Evolutionary conservation across 2,888 invertebrate genomes (phyloP).

Genomic region (Morpho helenor): DNA sequence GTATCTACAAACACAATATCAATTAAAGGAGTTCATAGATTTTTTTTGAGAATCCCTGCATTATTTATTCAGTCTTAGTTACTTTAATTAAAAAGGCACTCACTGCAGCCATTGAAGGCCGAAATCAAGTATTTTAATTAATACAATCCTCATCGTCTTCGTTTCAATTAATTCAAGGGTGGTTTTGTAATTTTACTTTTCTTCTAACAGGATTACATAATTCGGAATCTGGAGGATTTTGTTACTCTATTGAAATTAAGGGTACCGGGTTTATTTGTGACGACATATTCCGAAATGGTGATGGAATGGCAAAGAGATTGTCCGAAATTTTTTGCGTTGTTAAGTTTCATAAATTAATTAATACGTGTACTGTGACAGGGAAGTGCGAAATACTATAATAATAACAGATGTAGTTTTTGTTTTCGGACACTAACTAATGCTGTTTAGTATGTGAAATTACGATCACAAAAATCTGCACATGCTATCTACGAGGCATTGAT

Average conservation of each 20-base stretch:
- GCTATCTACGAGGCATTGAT: no score
- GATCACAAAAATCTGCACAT: no score
- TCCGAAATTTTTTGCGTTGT: no score
- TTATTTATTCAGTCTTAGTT: constrained; percentile 34
- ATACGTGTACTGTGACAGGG: no score
- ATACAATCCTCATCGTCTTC: constrained; percentile 37
- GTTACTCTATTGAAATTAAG: neutral
- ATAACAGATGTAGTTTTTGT: no score
- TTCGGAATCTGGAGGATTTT: constrained; percentile 10
- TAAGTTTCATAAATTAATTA: no score
- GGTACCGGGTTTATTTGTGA: neutral
- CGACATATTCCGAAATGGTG: constrained; percentile 31
- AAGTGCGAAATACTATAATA: no score
- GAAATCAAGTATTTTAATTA: constrained; percentile 43
- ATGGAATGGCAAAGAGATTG: no score
- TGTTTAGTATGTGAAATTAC: no score
- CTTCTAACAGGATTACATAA: constrained; percentile 21
- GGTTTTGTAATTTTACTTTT: constrained; percentile 23
- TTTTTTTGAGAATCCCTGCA: constrained; percentile 18
- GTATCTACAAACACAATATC: constrained; percentile 5
- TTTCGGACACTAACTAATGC: no score
- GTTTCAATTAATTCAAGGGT: constrained; percentile 36
- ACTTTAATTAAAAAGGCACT: constrained; percentile 36
- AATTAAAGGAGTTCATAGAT: constrained; percentile 12
- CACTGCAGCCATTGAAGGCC: constrained; percentile 33